A percentile compares a stretch with the other conserved stretches of the same genome.
Conservation (phyloP, 1,140 invertebrate genomes). For the Cyrtorhinus lividipennis region DNA sequence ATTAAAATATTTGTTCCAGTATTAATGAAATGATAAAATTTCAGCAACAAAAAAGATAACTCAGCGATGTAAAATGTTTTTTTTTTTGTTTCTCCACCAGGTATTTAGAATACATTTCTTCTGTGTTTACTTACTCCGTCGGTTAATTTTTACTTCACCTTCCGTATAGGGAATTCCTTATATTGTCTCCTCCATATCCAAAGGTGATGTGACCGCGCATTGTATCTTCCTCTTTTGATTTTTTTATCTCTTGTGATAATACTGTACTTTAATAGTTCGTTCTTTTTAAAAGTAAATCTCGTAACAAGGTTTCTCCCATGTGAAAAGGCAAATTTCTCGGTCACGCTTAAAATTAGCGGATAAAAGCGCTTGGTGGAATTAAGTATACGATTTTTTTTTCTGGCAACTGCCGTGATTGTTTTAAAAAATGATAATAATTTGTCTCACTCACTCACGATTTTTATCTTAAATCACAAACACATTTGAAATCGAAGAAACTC, state of each 20-base stretch:
- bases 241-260: background rate
- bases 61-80: too few species aligned
- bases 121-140: background rate
- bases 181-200: background rate
- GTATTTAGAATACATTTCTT: background rate
- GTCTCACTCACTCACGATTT: background rate
- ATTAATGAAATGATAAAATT: background rate
- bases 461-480: background rate
- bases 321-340: background rate
- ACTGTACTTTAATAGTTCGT: background rate
- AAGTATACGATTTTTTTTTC: background rate
- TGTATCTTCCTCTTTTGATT: background rate
- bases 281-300: background rate
- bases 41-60: too few species aligned
- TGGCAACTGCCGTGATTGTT: background rate
- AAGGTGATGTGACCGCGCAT: background rate
- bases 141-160: background rate
- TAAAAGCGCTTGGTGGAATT: too few species aligned
- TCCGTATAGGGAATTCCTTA: background rate
- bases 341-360: background rate
- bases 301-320: background rate
- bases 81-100: too few species aligned
- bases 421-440: background rate
- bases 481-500: too few species aligned
- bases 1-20: background rate